phyloP scores from a whole-genome alignment of 2,113 vertebrate species.

The Chionomys nivalis region DNA sequence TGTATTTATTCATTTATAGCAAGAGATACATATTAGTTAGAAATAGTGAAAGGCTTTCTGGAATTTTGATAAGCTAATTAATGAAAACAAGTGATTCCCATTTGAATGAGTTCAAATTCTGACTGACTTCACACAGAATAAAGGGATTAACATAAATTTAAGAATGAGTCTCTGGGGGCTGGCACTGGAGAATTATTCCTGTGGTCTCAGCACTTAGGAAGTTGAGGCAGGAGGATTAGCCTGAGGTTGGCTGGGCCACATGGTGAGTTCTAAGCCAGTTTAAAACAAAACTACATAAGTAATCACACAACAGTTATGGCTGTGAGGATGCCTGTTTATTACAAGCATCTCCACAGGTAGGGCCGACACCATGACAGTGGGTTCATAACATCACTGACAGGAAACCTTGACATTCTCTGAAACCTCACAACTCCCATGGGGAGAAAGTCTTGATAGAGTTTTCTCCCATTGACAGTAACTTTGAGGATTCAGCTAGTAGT shows the following conservation, averaged over 20 bases:
- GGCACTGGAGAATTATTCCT: no score
- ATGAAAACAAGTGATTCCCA: not conserved
- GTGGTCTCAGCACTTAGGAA: not conserved
- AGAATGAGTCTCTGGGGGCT: not conserved
- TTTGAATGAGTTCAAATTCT: conserved; percentile 39
- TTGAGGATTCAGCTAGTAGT: not conserved
- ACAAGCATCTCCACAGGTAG: not conserved
- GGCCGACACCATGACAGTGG: not conserved
- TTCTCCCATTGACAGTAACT: not conserved
- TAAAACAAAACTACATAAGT: not conserved
- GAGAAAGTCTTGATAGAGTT: not conserved
- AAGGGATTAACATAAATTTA: not conserved
- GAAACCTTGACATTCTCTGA: not conserved
- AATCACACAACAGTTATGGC: not conserved
- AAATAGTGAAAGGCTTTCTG: conserved; percentile 31
- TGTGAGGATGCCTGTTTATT: not conserved
- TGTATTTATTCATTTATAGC: conserved; percentile 8
- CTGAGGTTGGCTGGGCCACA: not conserved
- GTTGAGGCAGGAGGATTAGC: not conserved
- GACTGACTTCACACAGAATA: conserved; percentile 19
- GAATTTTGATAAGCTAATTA: conserved; percentile 45
- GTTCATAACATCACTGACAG: not conserved
- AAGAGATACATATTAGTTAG: conserved; percentile 29
- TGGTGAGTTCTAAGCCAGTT: not conserved
- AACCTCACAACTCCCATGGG: not conserved